These are phyloP conservation scores for Heliangelus exortis DNA, from an alignment of 2,797 vertebrate species.

Conservation along the genomic window DNA sequence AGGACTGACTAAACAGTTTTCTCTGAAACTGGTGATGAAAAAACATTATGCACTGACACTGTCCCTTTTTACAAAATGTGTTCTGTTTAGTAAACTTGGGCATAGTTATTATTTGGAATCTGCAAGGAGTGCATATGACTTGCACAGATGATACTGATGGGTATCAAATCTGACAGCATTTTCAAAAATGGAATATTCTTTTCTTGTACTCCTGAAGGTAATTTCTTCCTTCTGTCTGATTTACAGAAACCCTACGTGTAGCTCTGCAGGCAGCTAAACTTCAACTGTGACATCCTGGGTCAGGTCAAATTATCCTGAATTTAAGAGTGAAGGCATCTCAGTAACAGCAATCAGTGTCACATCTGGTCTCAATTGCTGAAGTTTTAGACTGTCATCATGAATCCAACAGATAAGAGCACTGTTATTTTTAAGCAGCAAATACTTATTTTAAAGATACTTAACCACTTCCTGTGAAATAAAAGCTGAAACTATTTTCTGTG, in stretches of 20 bases:
- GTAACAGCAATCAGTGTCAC: neutral
- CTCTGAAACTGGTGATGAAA: neutral
- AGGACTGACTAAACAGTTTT: neutral
- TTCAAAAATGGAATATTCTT: neutral
- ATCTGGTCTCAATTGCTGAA: neutral
- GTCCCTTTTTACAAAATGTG: neutral
- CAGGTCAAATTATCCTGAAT: neutral
- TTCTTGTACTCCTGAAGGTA: neutral
- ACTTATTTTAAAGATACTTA: neutral
- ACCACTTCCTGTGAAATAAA: neutral
- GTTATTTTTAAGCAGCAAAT: neutral
- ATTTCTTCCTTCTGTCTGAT: neutral
- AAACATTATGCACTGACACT: neutral
- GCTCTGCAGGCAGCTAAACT: neutral
- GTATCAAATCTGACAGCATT: neutral
- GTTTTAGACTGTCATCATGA: neutral
- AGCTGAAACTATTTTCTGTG: neutral
- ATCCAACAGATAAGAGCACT: neutral
- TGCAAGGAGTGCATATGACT: neutral
- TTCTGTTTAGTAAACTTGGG: neutral
- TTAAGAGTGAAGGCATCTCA: neutral
- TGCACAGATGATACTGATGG: neutral
- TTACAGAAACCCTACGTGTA: neutral
- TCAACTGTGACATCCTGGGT: neutral
- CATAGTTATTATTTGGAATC: neutral